A percentile compares a stretch with the other conserved stretches of the same genome.
These are phyloP conservation scores for Heterocephalus glaber DNA, from an alignment of 2,113 vertebrate species.

Conservation along the genomic window DNA sequence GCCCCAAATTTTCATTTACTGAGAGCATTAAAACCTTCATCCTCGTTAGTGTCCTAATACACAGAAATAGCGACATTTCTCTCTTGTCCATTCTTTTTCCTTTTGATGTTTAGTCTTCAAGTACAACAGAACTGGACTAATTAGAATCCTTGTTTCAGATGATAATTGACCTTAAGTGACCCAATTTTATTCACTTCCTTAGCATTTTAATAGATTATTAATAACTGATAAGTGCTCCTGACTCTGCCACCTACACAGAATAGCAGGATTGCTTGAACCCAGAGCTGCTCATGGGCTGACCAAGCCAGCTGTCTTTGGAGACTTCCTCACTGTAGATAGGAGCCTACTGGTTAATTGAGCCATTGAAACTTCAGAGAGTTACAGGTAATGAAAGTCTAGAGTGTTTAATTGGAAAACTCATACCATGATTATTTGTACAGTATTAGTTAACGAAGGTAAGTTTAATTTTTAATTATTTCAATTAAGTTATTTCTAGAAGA, in stretches of 20 bases:
- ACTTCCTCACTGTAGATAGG: conserved; percentile 63
- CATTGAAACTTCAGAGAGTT: conserved; percentile 84
- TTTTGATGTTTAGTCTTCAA: conserved; percentile 13
- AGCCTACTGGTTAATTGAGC: conserved; percentile 82
- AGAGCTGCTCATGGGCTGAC: background rate
- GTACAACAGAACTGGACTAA: background rate
- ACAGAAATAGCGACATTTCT: background rate
- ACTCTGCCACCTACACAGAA: background rate
- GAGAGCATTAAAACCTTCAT: background rate
- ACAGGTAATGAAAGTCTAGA: conserved; percentile 82
- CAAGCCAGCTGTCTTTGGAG: conserved; percentile 72
- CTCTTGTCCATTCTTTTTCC: background rate
- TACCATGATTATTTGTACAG: conserved; percentile 83
- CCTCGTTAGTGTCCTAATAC: background rate
- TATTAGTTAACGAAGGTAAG: conserved; percentile 82
- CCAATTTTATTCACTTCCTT: background rate
- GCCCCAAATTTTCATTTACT: conserved; percentile 25
- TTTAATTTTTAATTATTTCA: conserved; percentile 87
- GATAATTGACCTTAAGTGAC: background rate
- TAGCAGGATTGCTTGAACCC: background rate
- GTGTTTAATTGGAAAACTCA: conserved; percentile 84
- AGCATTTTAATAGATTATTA: conserved; percentile 28
- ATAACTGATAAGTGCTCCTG: background rate
- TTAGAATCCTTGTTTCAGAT: conserved; percentile 1
- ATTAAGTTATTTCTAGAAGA: conserved; percentile 86